These are phyloP conservation scores for Nemopilema nomurai DNA, from an alignment of 30 jellyfish, hydroid and myxozoan species.

Conservation along the genomic window DNA sequence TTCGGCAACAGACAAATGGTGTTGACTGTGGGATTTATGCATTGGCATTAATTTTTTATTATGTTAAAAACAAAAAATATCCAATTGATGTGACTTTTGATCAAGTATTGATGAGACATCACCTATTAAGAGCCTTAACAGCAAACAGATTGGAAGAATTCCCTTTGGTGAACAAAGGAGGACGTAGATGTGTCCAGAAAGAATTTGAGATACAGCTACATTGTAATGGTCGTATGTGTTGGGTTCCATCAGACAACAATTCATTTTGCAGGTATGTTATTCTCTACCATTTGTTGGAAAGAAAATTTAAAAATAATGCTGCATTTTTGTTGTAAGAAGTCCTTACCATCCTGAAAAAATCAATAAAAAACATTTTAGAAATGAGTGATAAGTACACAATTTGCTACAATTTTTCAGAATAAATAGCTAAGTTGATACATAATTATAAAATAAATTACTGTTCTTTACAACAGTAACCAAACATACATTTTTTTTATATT, in stretches of 20 bases:
- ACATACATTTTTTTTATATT: conserved; percentile 3
- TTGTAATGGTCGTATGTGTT: background rate
- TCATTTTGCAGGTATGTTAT: conserved; percentile 2
- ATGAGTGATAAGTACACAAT: background rate
- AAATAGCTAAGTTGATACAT: background rate
- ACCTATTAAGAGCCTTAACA: conserved; percentile 2
- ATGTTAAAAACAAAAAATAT: background rate
- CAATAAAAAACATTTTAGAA: conserved; percentile 2
- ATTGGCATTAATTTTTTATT: conserved; percentile 10
- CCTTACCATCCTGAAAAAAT: conserved; percentile 6
- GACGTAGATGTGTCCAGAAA: background rate
- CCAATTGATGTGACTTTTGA: conserved; percentile 19
- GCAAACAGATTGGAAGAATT: conserved; percentile 6
- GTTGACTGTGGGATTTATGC: conserved; percentile 46
- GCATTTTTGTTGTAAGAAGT: background rate
- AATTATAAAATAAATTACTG: background rate
- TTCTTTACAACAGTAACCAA: background rate
- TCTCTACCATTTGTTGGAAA: background rate
- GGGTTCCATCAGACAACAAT: conserved; percentile 13
- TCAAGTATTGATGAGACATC: conserved; percentile 31
- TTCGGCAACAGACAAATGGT: conserved; percentile 34
- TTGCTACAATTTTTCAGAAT: conserved; percentile 9
- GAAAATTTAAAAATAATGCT: background rate
- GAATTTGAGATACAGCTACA: background rate
- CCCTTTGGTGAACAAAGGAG: background rate